These are phyloP conservation scores for Polypedilum pembai DNA, from an alignment of 1,140 invertebrate genomes.

Conservation along the genomic window DNA sequence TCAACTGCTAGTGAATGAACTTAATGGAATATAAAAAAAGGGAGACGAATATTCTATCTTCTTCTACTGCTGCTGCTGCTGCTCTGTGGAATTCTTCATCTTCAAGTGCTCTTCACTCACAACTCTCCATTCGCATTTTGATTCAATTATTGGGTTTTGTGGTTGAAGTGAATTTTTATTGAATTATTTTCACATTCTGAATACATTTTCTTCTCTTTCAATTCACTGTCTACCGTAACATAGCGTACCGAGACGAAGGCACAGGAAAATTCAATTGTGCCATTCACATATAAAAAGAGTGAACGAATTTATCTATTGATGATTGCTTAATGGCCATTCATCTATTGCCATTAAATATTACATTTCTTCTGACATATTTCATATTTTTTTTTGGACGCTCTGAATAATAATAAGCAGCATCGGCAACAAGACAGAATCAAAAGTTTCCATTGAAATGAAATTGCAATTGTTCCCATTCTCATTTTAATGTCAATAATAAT, in stretches of 20 bases:
- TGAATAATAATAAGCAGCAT: too few species aligned
- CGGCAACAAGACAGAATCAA: too few species aligned
- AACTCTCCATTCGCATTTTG: background rate
- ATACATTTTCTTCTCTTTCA: too few species aligned
- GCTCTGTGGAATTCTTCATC: background rate
- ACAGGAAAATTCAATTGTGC: constrained; percentile 10
- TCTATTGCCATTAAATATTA: too few species aligned
- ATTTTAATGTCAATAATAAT: constrained; percentile 2
- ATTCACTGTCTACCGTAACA: too few species aligned
- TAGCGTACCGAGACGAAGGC: background rate
- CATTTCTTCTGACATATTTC: too few species aligned
- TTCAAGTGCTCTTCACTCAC: constrained; percentile 23
- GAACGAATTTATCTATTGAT: too few species aligned
- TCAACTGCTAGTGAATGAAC: background rate
- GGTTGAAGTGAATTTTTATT: constrained; percentile 28
- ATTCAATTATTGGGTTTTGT: constrained; percentile 21
- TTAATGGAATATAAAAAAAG: constrained; percentile 13
- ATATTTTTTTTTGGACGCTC: too few species aligned
- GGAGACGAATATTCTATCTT: background rate
- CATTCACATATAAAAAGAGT: background rate
- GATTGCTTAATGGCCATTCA: too few species aligned
- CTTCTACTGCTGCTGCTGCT: background rate
- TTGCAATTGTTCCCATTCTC: constrained; percentile 16
- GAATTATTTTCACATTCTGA: background rate
- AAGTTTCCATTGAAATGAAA: constrained; percentile 10